Conservation (phyloP, 2,888 invertebrate genomes). For the Keiferia lycopersicella region DNA sequence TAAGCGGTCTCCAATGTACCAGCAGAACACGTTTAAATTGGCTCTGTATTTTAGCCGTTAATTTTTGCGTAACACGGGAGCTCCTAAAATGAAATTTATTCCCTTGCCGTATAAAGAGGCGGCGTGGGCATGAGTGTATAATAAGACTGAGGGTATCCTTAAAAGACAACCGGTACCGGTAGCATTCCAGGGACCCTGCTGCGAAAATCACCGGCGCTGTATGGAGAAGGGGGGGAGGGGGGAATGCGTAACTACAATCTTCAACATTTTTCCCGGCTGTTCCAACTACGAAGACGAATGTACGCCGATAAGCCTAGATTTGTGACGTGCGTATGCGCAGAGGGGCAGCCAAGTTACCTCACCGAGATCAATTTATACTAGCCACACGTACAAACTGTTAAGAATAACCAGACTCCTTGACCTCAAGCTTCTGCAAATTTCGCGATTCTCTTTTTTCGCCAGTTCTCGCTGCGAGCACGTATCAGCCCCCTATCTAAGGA, state of each 20-base stretch:
- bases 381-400: too few relatives aligned
- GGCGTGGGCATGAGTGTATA: slow-evolving; percentile 16
- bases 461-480: background rate
- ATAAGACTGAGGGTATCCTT: slow-evolving; percentile 21
- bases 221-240: background rate
- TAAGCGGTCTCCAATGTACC: slow-evolving; percentile 9
- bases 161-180: slow-evolving; percentile 23
- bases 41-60: slow-evolving; percentile 12
- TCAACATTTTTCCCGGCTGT: slow-evolving; percentile 17
- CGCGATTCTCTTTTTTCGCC: background rate
- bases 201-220: slow-evolving; percentile 23
- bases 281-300: slow-evolving; percentile 12
- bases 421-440: too few relatives aligned
- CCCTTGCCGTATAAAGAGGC: background rate
- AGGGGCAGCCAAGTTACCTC: background rate
- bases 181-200: slow-evolving; percentile 24
- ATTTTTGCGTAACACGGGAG: slow-evolving; percentile 19
- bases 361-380: too few relatives aligned
- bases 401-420: too few relatives aligned
- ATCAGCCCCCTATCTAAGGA: background rate
- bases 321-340: slow-evolving; percentile 15
- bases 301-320: slow-evolving; percentile 22
- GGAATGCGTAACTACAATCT: background rate
- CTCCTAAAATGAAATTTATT: slow-evolving; percentile 22
- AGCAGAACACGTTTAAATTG: slow-evolving; percentile 10